Conservation (phyloP, 1,140 invertebrate species). For the Monomorium pharaonis region DNA sequence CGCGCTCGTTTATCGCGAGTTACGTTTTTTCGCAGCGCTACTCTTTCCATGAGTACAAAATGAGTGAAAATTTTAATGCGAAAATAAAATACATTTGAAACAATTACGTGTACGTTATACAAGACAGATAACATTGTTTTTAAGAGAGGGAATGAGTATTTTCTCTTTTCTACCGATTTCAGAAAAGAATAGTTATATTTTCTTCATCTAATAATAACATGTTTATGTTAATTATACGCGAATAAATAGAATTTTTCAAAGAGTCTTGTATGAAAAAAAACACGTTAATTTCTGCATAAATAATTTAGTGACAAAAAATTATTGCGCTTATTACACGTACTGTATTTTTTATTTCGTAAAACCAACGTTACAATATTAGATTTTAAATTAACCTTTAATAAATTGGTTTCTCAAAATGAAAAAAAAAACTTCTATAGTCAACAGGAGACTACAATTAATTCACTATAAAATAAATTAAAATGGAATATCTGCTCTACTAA, state of each 20-base stretch:
- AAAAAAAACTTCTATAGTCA: neutral
- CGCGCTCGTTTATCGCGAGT: conserved; percentile 32
- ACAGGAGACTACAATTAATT: neutral
- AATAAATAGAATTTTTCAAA: neutral
- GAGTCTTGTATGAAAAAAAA: neutral
- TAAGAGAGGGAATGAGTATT: neutral
- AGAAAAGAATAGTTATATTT: neutral
- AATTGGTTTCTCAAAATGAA: conserved; percentile 3
- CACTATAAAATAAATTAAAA: conserved; percentile 15
- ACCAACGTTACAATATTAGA: neutral
- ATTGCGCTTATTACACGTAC: neutral
- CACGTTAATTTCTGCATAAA: neutral
- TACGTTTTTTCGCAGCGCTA: conserved; percentile 14
- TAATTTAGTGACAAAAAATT: neutral
- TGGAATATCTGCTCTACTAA: neutral
- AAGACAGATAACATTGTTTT: neutral
- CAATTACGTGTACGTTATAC: neutral
- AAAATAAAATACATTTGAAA: neutral
- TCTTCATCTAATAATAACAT: neutral
- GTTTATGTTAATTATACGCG: neutral
- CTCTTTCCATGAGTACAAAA: neutral
- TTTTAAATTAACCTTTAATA: conserved; percentile 23
- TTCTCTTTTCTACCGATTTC: neutral
- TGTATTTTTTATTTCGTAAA: neutral
- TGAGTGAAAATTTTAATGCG: neutral